Base-by-base conservation (phyloP, 2,888 invertebrate genomes). In the Eulithis prunata region DNA sequence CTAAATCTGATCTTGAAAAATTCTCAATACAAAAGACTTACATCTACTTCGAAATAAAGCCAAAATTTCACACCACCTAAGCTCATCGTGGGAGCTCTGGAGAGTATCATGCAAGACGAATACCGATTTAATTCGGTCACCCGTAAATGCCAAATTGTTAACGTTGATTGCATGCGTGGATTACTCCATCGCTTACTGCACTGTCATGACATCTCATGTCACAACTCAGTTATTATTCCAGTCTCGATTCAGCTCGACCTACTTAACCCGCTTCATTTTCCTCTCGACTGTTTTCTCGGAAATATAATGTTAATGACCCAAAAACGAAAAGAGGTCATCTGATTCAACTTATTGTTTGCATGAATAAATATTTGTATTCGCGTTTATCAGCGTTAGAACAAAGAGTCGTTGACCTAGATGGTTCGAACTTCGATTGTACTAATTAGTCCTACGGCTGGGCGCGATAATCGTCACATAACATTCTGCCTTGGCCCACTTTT, bases 251-350 rank as follows among this genome's bases (percentile, higher is more conserved):
- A 57, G 72, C 77, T 73, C 82, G 91, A 89, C 91, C 90, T 79
- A 91, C 84, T 83, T 89, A 71, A 70, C 56, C 66, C 75, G 75
- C 71, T 75, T 78, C 71, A 81, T 89, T 91, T 89, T 90, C 91
- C 90, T 90, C 82, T 77, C 86, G 61, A 77, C 79, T 75, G 79
- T 75, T 81, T 88, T 87, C 88, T 83, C 84, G 80, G 85, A 84
- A 87, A 79, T 80, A 74, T 75, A 80, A 80, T 86, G 91, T 87
- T 90, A 90, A 90, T 91, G 91, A 92, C 91, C 91, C 76, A 90
- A 82, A 84, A 72, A 66, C 70, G 64, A 71, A 68, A 68, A 66
- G 70, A 71, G 70, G 71, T 77, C 71, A 75, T 71, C 69, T 57
- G 66, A 67, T 68, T 64, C 68, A 68, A 64, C 60, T 64, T 65